These are phyloP conservation scores for Tetragonisca angustula DNA, from an alignment of 2,888 invertebrate genomes.

Conservation along the genomic window DNA sequence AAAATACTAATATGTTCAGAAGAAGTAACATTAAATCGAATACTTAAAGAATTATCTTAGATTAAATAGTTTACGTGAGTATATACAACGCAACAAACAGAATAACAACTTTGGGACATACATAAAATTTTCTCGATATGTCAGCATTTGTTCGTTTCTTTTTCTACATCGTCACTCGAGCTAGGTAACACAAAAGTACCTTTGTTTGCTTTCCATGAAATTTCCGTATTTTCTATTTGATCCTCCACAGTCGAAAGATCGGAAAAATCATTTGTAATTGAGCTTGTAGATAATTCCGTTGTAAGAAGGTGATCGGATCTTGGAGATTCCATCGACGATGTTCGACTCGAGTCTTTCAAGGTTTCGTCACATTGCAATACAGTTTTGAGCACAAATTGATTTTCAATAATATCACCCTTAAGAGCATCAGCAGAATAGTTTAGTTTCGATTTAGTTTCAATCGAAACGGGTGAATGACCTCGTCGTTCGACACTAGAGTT, in stretches of 20 bases:
- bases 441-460: conserved; percentile 3
- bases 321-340: not conserved
- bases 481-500: conserved; percentile 23
- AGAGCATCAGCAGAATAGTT: not conserved
- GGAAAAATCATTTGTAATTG: conserved; percentile 4
- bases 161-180: conserved; percentile 29
- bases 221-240: conserved; percentile 43
- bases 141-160: conserved; percentile 47
- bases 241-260: conserved; percentile 21
- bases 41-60: conserved; percentile 22
- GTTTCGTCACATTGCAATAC: not conserved
- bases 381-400: not conserved
- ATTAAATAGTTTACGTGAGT: conserved; percentile 22
- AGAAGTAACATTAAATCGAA: conserved; percentile 16
- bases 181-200: conserved; percentile 72
- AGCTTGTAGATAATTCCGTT: not conserved
- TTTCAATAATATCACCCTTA: conserved; percentile 1
- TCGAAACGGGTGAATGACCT: conserved; percentile 7
- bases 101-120: not conserved
- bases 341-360: not conserved
- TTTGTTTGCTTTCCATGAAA: conserved; percentile 82
- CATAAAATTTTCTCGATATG: conserved; percentile 19
- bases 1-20: not conserved
- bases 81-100: not conserved
- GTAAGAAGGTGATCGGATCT: not conserved